Evolutionary conservation across 2,113 vertebrate genomes (phyloP).

Genomic region (Myiozetetes cayanensis): DNA sequence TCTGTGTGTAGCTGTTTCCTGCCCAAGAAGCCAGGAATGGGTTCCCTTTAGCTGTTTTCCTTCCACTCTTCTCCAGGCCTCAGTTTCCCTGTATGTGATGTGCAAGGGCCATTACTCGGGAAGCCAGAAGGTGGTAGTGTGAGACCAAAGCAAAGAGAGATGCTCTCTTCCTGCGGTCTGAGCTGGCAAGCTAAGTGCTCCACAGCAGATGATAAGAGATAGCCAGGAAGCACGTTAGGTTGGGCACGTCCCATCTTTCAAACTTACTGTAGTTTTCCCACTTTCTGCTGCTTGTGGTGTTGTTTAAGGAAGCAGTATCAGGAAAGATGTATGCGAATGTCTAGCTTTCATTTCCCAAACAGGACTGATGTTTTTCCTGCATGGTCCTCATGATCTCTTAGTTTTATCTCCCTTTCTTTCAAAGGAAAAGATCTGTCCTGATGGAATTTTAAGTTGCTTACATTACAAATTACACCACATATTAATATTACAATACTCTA

Average conservation of each 20-base stretch:
- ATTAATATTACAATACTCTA: background rate
- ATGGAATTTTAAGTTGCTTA: background rate
- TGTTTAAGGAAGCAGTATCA: background rate
- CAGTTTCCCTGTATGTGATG: conserved; percentile 19
- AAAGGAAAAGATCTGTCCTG: background rate
- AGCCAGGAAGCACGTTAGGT: background rate
- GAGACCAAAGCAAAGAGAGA: background rate
- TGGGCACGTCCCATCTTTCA: background rate
- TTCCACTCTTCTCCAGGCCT: background rate
- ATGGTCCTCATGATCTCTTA: background rate
- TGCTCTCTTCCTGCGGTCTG: background rate
- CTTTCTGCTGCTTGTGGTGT: background rate
- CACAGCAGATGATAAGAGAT: background rate
- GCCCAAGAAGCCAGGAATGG: background rate
- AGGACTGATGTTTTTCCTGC: background rate
- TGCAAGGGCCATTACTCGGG: background rate
- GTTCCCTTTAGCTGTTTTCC: background rate
- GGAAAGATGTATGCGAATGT: background rate
- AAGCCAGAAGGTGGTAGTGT: conserved; percentile 60
- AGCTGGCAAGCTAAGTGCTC: background rate
- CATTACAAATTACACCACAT: background rate
- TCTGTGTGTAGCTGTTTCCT: background rate
- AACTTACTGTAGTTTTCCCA: background rate
- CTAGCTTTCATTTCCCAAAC: background rate
- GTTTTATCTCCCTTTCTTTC: background rate